Evolutionary conservation across 2,797 vertebrate genomes (phyloP).

Genomic region (Microtus obscurus): DNA sequence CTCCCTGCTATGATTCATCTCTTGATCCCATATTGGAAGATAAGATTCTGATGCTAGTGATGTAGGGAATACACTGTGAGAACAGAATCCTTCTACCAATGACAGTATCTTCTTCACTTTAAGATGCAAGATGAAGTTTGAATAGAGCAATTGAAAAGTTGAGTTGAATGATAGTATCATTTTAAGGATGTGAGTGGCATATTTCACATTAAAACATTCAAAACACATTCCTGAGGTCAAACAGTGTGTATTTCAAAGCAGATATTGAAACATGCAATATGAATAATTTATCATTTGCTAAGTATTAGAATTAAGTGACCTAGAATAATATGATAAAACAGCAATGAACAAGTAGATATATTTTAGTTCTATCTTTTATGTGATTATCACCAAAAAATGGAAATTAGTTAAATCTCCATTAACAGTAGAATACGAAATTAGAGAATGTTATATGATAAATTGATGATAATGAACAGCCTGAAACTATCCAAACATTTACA

Average conservation of each 20-base stretch:
- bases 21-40: neutral
- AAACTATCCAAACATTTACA: neutral
- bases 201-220: constrained; percentile 38
- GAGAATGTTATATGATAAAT: neutral
- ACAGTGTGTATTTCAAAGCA: neutral
- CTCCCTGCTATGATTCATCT: too few species aligned
- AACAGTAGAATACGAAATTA: neutral
- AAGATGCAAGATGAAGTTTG: neutral
- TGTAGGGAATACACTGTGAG: neutral
- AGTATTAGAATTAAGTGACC: constrained; percentile 16
- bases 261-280: neutral
- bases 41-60: neutral
- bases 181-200: neutral
- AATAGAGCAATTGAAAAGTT: neutral
- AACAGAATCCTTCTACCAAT: neutral
- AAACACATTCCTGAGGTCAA: constrained; percentile 24
- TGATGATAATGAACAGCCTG: neutral
- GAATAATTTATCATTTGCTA: constrained; percentile 26
- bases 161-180: neutral
- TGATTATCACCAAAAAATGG: neutral
- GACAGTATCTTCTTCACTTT: neutral
- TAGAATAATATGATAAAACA: constrained; percentile 5
- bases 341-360: neutral
- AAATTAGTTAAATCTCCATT: neutral
- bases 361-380: neutral